Evolutionary conservation across 2,888 invertebrate genomes (phyloP), one percentile per base, ranked within the genome.

Genomic region (Leptothorax acervorum): DNA sequence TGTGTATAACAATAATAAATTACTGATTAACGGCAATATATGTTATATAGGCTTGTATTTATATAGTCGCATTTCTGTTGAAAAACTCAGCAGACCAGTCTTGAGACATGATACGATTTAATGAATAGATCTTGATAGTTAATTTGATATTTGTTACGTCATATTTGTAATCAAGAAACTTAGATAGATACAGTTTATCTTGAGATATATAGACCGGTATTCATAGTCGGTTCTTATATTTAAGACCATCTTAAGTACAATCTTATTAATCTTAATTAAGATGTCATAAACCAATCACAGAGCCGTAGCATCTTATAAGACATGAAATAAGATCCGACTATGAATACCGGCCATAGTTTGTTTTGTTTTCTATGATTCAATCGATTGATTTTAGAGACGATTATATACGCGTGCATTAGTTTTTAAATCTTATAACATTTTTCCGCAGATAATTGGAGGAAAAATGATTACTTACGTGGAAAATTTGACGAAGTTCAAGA

Each of bases 1-100:
- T 63, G 45, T 65, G 18, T 39, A 18, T 23, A 23, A 23, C 31
- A 28, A 42, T 74, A 74, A 74, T 60, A 42, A 60, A 74, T 75
- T 48, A 62, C 35, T 63, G 63, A 48, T 63, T 75, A 62, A 53
- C 15, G 6, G 15, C 53, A 71, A n/a, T 18, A 15, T 31, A 31
- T 51, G 48, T 71, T 35, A 15, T 55, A 15, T 31, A 12, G 12
- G 12, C 8, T 51, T 35, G 35, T 6, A 55, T 35, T 71, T 71
- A 23, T 71, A 23, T 53, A 53, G 12, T 66, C 28, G 31, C 66
- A 18, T 48, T 48, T 68, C 48, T 18, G 48, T 3, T 31, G 28
- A 68, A 28, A 48, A 68, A 48, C 28, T 31, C 31, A 31, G 15
- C 48, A 31, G 48, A 31, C 31, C 48, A 18, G 28, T 68, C 48